phyloP scores from a whole-genome alignment of 2,797 vertebrate genomes.

The Xenops minutus region DNA sequence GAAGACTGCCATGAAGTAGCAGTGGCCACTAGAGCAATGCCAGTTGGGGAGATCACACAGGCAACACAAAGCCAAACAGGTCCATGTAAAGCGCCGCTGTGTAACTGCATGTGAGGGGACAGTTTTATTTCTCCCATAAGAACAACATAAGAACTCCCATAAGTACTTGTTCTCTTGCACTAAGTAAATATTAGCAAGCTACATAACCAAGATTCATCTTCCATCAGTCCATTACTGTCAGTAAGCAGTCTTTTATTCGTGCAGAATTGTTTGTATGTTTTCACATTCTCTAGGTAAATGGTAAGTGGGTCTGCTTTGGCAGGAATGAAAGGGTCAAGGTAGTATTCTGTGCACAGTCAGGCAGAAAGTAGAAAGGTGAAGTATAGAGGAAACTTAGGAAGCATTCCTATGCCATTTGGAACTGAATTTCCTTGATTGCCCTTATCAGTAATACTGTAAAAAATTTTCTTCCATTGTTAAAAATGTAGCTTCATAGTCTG shows the following conservation, averaged over 20 bases:
- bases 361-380: background rate
- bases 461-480: background rate
- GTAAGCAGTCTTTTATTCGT: background rate
- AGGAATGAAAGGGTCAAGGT: background rate
- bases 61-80: background rate
- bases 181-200: background rate
- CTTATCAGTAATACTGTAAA: background rate
- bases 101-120: background rate
- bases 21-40: background rate
- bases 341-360: background rate
- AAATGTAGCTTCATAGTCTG: background rate
- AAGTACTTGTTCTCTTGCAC: no score
- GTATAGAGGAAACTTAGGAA: background rate
- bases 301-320: background rate
- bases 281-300: background rate
- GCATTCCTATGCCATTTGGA: background rate
- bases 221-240: background rate
- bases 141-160: background rate
- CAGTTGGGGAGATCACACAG: accelerated
- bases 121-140: background rate
- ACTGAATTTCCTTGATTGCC: background rate
- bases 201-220: background rate
- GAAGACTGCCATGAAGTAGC: background rate
- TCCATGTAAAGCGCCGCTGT: background rate
- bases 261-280: background rate